Evolutionary conservation across 2,888 invertebrate genomes (phyloP).

Genomic region (Clostera curtula): DNA sequence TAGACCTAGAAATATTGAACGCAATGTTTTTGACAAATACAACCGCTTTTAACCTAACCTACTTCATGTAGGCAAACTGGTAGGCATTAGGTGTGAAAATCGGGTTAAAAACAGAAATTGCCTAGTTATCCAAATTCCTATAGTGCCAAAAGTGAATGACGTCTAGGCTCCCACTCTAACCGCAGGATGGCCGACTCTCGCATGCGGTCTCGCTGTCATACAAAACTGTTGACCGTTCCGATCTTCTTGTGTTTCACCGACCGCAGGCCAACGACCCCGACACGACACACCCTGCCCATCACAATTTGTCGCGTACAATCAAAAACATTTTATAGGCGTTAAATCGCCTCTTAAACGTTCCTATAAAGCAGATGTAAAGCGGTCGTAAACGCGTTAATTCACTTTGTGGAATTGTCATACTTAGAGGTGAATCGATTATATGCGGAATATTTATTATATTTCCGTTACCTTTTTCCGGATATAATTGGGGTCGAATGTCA

Average conservation of each 20-base stretch:
- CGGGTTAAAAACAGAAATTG: no score
- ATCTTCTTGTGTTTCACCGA: slow-evolving; percentile 59
- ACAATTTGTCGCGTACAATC: slow-evolving; percentile 51
- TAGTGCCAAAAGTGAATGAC: slow-evolving; percentile 5
- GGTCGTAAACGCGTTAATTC: slow-evolving; percentile 49
- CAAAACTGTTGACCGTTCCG: slow-evolving; percentile 40
- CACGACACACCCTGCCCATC: slow-evolving; percentile 43
- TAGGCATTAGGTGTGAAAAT: no score
- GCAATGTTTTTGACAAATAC: no score
- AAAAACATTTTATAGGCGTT: slow-evolving; percentile 57
- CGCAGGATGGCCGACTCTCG: slow-evolving; percentile 22
- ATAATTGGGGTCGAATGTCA: no score
- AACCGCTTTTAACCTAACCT: no score
- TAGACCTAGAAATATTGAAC: no score
- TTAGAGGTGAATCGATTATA: slow-evolving; percentile 13
- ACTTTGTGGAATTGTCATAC: slow-evolving; percentile 43
- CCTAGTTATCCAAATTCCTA: no score
- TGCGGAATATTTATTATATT: slow-evolving; percentile 16
- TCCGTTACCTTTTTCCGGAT: no score
- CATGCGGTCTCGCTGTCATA: slow-evolving; percentile 27
- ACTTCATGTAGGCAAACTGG: no score
- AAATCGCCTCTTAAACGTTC: slow-evolving; percentile 50
- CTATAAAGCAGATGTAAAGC: slow-evolving; percentile 51
- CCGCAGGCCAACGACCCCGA: slow-evolving; percentile 53
- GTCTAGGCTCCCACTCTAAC: slow-evolving; percentile 10